Percentiles rank a stretch among this genome's conserved stretches.
phyloP scores from a whole-genome alignment of 1,140 invertebrate genomes.

The Tribolium madens region DNA sequence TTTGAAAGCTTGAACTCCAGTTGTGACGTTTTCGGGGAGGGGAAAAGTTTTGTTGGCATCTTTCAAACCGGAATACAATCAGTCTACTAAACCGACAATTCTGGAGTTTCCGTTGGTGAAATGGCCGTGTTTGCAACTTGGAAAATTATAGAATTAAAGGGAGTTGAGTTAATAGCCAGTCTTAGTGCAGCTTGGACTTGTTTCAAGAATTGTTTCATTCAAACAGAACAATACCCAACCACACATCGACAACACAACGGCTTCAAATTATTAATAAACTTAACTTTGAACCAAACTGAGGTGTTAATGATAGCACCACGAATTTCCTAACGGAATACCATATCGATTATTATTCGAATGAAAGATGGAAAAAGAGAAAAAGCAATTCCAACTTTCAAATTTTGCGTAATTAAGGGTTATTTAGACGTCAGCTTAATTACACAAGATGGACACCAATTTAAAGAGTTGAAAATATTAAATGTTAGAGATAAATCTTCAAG shows the following conservation, averaged over 20 bases:
- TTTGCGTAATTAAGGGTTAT: conserved; percentile 1
- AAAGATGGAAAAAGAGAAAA: background rate
- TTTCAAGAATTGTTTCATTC: conserved; percentile 4
- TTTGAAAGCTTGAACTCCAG: no score
- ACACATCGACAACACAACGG: conserved; percentile 16
- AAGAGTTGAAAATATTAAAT: conserved; percentile 1
- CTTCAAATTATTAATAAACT: conserved; percentile 26
- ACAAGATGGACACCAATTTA: background rate
- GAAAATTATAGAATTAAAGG: conserved; percentile 24
- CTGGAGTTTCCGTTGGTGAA: conserved; percentile 5
- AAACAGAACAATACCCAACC: background rate
- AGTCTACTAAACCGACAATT: conserved; percentile 35
- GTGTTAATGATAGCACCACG: background rate
- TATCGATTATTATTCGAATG: conserved; percentile 6
- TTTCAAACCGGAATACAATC: conserved; percentile 17
- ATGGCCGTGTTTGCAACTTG: conserved; percentile 27
- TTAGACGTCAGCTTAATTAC: background rate
- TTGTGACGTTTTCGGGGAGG: no score
- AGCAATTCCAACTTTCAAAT: background rate
- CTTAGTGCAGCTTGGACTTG: conserved; percentile 9
- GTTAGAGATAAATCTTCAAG: conserved; percentile 23
- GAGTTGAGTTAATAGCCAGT: conserved; percentile 21
- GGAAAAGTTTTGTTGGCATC: conserved; percentile 2
- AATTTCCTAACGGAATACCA: background rate
- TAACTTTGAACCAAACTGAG: background rate